Conservation (phyloP, 2,797 vertebrate species). For the Columba guinea region DNA sequence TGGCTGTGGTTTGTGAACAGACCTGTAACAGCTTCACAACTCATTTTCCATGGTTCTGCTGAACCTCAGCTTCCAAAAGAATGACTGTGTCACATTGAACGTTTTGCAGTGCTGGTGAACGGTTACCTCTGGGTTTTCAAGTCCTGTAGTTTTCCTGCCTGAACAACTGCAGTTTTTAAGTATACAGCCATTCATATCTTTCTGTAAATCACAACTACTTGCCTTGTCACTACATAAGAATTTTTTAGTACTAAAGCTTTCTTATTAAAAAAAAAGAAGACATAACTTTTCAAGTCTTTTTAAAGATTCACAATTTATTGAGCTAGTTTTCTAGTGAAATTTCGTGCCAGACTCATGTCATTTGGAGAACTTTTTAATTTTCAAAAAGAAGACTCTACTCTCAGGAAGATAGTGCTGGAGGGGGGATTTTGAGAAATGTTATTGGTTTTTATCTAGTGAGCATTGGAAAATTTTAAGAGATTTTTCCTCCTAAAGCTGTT, state of each 20-base stretch:
- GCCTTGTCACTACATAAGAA: not conserved
- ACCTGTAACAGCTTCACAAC: not conserved
- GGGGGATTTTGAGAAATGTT: not conserved
- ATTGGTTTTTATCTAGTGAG: not conserved
- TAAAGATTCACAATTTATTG: not conserved
- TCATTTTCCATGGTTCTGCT: not conserved
- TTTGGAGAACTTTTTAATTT: not conserved
- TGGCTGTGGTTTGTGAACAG: not conserved
- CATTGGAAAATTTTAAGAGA: not conserved
- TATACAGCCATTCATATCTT: not conserved
- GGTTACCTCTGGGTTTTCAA: not conserved
- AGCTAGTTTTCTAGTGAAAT: not conserved
- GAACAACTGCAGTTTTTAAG: not conserved
- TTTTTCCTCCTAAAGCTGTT: not conserved
- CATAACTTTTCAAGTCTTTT: not conserved
- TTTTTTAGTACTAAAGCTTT: not conserved
- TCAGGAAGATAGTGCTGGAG: not conserved
- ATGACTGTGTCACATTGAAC: fast-evolving
- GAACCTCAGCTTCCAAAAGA: not conserved
- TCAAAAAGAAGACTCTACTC: not conserved
- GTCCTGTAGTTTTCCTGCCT: not conserved
- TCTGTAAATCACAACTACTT: not conserved
- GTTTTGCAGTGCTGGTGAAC: not conserved
- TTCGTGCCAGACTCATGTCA: not conserved
- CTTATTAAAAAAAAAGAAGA: not conserved